phyloP scores from a whole-genome alignment of 2,888 invertebrate species.

The Drosophila fulvimacula region DNA sequence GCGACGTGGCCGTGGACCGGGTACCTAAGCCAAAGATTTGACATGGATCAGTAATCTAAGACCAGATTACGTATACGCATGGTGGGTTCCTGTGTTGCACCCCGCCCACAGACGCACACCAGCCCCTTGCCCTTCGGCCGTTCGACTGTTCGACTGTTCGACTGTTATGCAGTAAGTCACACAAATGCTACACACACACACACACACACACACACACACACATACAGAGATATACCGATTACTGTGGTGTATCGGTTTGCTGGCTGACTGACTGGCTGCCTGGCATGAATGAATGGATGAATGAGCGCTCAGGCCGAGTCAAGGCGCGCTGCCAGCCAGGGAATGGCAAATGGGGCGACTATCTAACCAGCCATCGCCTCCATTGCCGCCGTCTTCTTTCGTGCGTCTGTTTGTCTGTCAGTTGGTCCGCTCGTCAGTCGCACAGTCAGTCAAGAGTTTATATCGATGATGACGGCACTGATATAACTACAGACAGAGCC shows the following conservation, averaged over 20 bases:
- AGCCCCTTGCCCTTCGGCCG: neutral
- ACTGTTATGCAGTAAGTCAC: conserved; percentile 48
- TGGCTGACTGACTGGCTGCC: conserved; percentile 39
- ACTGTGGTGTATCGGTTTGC: conserved; percentile 65
- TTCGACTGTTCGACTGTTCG: conserved; percentile 22
- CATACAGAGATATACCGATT: conserved; percentile 29
- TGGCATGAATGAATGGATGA: conserved; percentile 80
- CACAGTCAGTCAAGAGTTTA: conserved; percentile 67
- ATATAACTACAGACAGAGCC: conserved; percentile 68
- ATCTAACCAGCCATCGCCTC: conserved; percentile 58
- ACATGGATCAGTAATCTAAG: conserved; percentile 85
- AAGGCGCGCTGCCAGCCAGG: conserved; percentile 33
- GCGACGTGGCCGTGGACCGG: conserved; percentile 34
- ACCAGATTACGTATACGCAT: conserved; percentile 85
- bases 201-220: conserved; percentile 4
- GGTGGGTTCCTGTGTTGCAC: conserved; percentile 65
- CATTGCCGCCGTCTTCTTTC: conserved; percentile 9
- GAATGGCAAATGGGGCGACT: conserved; percentile 55
- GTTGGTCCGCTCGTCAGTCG: conserved; percentile 29
- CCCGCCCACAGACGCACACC: conserved; percentile 18
- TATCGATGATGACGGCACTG: conserved; percentile 79
- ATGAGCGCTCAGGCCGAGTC: conserved; percentile 63
- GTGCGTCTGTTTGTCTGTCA: conserved; percentile 9
- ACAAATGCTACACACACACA: conserved; percentile 40
- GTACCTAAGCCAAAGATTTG: conserved; percentile 84